Percentiles rank a stretch among this genome's conserved stretches.
phyloP scores from a whole-genome alignment of 2,888 invertebrate species.

The Tromatobia lineatoria region DNA sequence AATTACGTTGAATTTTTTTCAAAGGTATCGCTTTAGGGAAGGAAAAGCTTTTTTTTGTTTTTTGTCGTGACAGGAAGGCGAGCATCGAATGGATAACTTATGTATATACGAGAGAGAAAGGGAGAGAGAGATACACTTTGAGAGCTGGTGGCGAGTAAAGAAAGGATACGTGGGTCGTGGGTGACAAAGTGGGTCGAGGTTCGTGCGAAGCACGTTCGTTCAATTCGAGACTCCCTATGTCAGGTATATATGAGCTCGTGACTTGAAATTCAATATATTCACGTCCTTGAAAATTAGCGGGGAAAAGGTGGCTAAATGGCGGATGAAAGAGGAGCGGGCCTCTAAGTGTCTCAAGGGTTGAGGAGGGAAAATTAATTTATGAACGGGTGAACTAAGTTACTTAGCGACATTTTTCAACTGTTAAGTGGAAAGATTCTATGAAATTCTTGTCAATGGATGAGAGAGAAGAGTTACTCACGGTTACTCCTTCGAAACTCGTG shows the following conservation, averaged over 20 bases:
- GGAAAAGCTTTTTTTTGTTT: not conserved
- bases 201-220: not conserved
- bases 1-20: not conserved
- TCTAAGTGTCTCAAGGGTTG: not conserved
- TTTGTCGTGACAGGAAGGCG: not conserved
- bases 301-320: slow-evolving; percentile 18
- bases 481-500: slow-evolving; percentile 97
- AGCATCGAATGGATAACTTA: not conserved
- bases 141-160: not conserved
- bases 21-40: not conserved
- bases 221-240: not conserved
- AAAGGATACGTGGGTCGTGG: not conserved
- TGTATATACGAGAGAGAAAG: not conserved
- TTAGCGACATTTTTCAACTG: not conserved
- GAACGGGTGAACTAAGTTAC: not conserved
- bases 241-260: not conserved
- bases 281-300: slow-evolving; percentile 11
- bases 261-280: slow-evolving; percentile 11
- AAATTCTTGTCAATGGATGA: not conserved
- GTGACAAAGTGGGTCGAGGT: slow-evolving; percentile 23
- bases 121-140: not conserved
- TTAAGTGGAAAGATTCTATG: not conserved
- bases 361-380: not conserved
- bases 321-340: not conserved
- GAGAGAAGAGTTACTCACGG: slow-evolving; percentile 86